A percentile compares a stretch with the other conserved stretches of the same genome.
Conservation (phyloP, 2,888 invertebrate species). For the Trissonchulus sp. region DNA sequence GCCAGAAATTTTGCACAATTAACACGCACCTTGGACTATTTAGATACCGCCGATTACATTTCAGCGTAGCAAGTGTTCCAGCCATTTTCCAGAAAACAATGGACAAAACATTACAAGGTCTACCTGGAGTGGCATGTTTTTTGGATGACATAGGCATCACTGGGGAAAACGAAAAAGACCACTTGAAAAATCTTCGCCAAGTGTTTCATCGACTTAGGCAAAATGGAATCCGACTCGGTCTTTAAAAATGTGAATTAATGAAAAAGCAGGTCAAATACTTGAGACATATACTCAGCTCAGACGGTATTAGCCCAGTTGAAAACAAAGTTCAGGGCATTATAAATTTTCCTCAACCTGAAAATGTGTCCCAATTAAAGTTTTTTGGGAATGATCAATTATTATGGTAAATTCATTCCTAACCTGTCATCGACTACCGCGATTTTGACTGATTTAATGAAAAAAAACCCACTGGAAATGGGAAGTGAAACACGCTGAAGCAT, state of each 20-base stretch:
- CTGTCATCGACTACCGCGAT: neutral
- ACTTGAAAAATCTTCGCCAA: neutral
- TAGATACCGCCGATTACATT: neutral
- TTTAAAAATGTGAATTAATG: neutral
- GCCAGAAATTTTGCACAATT: neutral
- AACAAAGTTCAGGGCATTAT: neutral
- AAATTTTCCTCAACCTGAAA: neutral
- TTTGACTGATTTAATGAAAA: neutral
- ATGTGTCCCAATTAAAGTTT: neutral
- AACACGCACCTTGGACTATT: slow-evolving; percentile 4
- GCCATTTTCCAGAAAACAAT: neutral
- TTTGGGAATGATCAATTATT: slow-evolving; percentile 3
- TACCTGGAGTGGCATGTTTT: neutral
- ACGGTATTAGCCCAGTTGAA: neutral
- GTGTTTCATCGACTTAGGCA: neutral
- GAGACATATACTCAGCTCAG: neutral
- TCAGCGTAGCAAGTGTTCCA: neutral
- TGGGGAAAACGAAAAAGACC: neutral
- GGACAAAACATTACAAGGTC: neutral
- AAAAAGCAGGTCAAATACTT: neutral
- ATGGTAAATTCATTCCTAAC: neutral
- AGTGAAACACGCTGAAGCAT: neutral
- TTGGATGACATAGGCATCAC: neutral
- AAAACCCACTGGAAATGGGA: neutral
- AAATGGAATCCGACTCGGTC: neutral